A percentile compares a stretch with the other conserved stretches of the same genome.
Evolutionary conservation across 2,113 vertebrate genomes (phyloP).

Genomic region (Shinisaurus crocodilurus): DNA sequence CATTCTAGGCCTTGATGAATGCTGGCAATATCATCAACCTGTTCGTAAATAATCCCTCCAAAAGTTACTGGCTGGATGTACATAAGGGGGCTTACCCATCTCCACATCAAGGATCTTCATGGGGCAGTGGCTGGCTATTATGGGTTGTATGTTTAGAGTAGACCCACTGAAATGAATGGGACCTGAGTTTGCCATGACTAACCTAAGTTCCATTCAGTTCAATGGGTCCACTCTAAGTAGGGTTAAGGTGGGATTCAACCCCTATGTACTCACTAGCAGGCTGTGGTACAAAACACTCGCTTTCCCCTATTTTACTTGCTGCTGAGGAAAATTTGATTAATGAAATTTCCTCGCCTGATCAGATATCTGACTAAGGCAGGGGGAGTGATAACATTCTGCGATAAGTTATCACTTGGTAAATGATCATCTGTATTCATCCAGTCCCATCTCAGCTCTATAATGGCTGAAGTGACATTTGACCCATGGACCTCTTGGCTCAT

Average conservation of each 20-base stretch:
- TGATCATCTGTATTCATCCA: background rate
- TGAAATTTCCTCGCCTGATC: background rate
- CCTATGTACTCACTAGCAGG: background rate
- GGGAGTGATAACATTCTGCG: background rate
- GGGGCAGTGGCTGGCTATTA: too few relatives aligned
- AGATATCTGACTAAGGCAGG: background rate
- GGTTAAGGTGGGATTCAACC: too few relatives aligned
- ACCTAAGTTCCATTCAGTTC: too few relatives aligned
- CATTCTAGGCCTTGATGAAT: too few relatives aligned
- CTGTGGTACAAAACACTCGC: background rate
- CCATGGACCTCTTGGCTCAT: background rate
- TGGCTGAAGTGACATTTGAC: background rate
- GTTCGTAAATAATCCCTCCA: too few relatives aligned
- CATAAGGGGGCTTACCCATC: too few relatives aligned
- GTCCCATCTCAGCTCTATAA: background rate
- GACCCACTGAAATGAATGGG: too few relatives aligned
- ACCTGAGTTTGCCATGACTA: too few relatives aligned
- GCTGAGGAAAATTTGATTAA: background rate
- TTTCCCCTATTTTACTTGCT: background rate
- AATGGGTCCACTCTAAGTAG: too few relatives aligned
- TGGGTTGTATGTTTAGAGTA: too few relatives aligned
- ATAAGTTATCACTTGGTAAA: background rate
- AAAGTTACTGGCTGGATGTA: too few relatives aligned
- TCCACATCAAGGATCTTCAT: background rate
- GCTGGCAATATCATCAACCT: too few relatives aligned